Evolutionary conservation across 2,113 vertebrate species (phyloP).

Genomic region (Chelonoidis abingdonii): DNA sequence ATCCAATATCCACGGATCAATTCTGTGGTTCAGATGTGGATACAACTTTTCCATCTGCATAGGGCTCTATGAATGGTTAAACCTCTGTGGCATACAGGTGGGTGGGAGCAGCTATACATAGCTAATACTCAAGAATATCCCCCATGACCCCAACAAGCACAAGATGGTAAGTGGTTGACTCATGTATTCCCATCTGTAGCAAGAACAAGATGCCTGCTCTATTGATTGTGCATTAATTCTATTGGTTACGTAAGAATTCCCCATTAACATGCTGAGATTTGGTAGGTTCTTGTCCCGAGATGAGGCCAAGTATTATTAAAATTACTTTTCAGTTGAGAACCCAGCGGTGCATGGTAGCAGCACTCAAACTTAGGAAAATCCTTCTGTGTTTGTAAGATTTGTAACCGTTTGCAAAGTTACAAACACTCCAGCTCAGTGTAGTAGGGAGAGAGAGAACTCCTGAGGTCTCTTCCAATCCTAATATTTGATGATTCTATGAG

Average conservation of each 20-base stretch:
- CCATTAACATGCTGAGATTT: neutral
- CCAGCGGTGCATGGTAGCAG: too few relatives aligned
- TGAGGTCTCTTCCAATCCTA: too few relatives aligned
- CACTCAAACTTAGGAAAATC: too few relatives aligned
- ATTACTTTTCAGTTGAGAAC: neutral
- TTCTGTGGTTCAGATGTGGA: too few relatives aligned
- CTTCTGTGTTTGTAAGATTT: too few relatives aligned
- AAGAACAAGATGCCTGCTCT: neutral
- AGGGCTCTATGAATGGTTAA: neutral
- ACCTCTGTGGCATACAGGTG: neutral
- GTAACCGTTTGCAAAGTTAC: too few relatives aligned
- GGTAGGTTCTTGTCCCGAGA: neutral
- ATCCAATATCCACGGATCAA: too few relatives aligned
- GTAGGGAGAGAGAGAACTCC: too few relatives aligned
- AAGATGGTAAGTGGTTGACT: neutral
- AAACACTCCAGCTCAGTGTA: too few relatives aligned
- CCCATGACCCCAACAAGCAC: neutral
- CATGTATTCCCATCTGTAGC: neutral
- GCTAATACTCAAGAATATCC: neutral
- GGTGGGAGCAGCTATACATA: neutral
- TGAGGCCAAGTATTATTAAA: neutral
- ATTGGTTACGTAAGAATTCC: neutral
- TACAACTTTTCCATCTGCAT: too few relatives aligned
- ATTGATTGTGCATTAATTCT: neutral
- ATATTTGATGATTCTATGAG: too few relatives aligned